A percentile compares a stretch with the other conserved stretches of the same genome.
These are phyloP conservation scores for Myotis vivesi DNA, from an alignment of 2,797 vertebrate genomes.

Conservation along the genomic window DNA sequence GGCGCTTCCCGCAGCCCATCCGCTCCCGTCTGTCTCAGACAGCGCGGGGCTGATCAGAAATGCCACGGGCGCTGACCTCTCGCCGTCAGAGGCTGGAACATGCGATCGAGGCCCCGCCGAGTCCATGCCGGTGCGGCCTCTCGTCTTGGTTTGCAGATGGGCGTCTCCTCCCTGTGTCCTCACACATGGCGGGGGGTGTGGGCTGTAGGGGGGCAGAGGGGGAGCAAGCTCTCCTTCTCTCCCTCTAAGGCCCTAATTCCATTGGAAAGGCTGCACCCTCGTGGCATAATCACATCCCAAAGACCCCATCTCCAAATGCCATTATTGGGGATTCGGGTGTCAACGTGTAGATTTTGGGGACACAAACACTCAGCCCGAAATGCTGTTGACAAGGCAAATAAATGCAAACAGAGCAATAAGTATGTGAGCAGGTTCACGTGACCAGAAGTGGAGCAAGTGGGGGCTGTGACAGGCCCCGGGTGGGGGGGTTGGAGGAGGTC, in stretches of 20 bases:
- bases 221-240: neutral
- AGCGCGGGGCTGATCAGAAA: rapidly evolving
- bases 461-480: neutral
- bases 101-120: neutral
- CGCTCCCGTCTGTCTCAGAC: rapidly evolving
- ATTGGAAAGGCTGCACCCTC: neutral
- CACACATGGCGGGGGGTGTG: rapidly evolving
- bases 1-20: rapidly evolving
- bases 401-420: neutral
- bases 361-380: rapidly evolving
- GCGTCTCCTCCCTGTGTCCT: neutral
- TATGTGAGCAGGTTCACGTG: rapidly evolving
- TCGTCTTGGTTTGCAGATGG: rapidly evolving
- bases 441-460: rapidly evolving
- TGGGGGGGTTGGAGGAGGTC: neutral
- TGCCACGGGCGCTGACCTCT: neutral
- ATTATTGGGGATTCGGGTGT: neutral
- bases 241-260: neutral
- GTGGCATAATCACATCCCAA: neutral
- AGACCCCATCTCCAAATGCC: neutral
- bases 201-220: no score
- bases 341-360: rapidly evolving
- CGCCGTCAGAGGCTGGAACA: neutral
- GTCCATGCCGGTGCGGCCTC: neutral
- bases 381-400: neutral